Evolutionary conservation across 2,797 vertebrate genomes (phyloP).

Genomic region (Hippopotamyrus pictus): DNA sequence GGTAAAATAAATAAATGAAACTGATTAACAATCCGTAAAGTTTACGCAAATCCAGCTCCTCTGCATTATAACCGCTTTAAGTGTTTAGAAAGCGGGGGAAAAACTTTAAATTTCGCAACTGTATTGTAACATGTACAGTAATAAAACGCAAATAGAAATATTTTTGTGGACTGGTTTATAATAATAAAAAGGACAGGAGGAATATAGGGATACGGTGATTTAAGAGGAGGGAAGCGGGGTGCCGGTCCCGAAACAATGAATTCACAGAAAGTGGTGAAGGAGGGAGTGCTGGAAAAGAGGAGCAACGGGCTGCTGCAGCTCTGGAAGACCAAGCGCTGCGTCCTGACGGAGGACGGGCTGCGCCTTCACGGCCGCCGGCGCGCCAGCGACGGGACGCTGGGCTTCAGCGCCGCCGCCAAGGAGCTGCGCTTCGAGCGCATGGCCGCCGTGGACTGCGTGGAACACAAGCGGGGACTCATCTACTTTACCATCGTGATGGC

Average conservation of each 20-base stretch:
- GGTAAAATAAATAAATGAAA: neutral
- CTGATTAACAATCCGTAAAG: neutral
- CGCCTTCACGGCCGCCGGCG: conserved; percentile 60
- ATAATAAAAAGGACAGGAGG: neutral
- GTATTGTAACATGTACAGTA: neutral
- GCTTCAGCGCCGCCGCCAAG: conserved; percentile 61
- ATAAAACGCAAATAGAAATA: neutral
- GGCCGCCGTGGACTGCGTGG: conserved; percentile 87
- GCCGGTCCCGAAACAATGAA: conserved; percentile 44
- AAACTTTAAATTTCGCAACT: neutral
- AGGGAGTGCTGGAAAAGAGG: conserved; percentile 86
- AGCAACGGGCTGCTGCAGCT: conserved; percentile 86
- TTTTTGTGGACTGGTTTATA: neutral
- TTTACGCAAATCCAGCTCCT: neutral
- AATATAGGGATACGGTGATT: neutral
- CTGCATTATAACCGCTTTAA: neutral
- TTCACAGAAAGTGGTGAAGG: conserved; percentile 65
- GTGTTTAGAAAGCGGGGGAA: neutral
- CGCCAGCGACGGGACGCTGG: conserved; percentile 39
- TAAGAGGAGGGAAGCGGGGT: neutral
- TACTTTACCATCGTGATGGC: conserved; percentile 90
- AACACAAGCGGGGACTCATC: conserved; percentile 79
- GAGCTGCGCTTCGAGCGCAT: conserved; percentile 81
- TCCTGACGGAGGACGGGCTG: conserved; percentile 79
- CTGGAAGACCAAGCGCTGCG: conserved; percentile 87